phyloP scores from a whole-genome alignment of 1,140 invertebrate species.

The Varroa destructor region DNA sequence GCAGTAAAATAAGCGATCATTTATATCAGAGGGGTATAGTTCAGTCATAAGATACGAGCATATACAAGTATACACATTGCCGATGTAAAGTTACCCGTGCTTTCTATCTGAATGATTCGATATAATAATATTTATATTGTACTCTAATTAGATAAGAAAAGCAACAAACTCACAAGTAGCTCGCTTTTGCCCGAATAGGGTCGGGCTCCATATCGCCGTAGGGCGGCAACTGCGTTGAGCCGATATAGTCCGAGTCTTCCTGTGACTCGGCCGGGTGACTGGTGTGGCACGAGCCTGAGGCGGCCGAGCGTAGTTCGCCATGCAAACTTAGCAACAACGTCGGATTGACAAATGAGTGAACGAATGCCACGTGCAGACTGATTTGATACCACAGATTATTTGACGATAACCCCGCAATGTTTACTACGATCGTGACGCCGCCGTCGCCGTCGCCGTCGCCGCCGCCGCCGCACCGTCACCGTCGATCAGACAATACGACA shows the following conservation, averaged over 20 bases:
- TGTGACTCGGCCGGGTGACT: neutral
- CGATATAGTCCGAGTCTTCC: constrained; percentile 26
- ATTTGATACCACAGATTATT: constrained; percentile 54
- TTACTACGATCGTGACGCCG: constrained; percentile 31
- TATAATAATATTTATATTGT: no score
- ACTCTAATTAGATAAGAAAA: neutral
- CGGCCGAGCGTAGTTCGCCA: constrained; percentile 37
- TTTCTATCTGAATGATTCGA: no score
- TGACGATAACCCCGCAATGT: constrained; percentile 22
- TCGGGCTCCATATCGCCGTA: constrained; percentile 18
- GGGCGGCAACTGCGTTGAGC: constrained; percentile 19
- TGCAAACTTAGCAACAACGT: constrained; percentile 64
- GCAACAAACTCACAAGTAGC: constrained; percentile 20
- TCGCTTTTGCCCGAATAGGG: constrained; percentile 7
- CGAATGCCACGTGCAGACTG: constrained; percentile 69
- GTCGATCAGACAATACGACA: neutral
- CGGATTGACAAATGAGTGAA: constrained; percentile 71
- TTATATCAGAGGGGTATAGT: no score
- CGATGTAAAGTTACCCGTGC: no score
- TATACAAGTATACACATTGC: no score
- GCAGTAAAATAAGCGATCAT: no score
- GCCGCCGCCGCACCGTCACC: neutral
- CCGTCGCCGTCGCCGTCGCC: constrained; percentile 27
- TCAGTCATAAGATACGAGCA: no score
- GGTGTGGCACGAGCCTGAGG: constrained; percentile 30